Conservation (phyloP, 2,113 vertebrate genomes). For the Gavia stellata region DNA sequence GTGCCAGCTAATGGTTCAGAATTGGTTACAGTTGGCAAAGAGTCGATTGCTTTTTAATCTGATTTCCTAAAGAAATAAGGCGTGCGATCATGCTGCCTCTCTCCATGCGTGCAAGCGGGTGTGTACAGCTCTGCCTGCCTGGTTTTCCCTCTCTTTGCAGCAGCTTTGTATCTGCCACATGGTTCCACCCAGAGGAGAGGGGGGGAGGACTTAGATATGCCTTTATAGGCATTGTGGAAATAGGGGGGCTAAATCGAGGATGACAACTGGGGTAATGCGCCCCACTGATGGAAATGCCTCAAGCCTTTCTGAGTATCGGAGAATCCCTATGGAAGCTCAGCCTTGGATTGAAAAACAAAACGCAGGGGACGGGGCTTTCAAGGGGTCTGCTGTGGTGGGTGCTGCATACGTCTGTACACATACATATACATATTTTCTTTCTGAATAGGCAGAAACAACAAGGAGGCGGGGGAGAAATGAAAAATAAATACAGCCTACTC, state of each 20-base stretch:
- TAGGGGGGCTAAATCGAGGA: background rate
- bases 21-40: background rate
- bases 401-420: background rate
- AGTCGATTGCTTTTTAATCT: background rate
- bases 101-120: background rate
- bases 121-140: background rate
- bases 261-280: background rate
- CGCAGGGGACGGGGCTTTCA: background rate
- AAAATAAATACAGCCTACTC: background rate
- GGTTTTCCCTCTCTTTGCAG: background rate
- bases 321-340: background rate
- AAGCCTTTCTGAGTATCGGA: background rate
- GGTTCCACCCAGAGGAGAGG: background rate
- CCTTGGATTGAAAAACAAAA: background rate
- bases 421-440: background rate
- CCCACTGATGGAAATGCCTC: background rate
- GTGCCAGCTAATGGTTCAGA: background rate
- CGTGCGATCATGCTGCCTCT: rapidly evolving
- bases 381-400: background rate
- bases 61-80: slow-evolving; percentile 15
- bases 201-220: background rate
- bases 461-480: background rate
- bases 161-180: background rate
- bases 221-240: background rate
- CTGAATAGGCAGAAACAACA: background rate